These are phyloP conservation scores for Fukomys damarensis DNA, from an alignment of 2,113 vertebrate species.

Conservation along the genomic window DNA sequence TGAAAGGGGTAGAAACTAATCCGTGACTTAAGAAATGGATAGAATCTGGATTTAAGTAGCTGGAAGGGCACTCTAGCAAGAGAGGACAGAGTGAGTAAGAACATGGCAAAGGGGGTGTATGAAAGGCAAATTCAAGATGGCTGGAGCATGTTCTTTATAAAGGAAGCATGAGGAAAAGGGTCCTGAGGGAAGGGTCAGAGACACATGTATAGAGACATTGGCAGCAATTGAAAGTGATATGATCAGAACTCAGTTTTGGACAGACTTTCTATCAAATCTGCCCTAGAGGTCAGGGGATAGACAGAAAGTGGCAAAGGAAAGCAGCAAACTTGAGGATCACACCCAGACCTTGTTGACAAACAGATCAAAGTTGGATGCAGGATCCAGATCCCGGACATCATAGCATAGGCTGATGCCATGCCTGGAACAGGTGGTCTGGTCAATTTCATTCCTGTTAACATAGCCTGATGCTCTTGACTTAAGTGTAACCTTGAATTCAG, in stretches of 20 bases:
- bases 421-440: background rate
- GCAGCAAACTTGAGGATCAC: background rate
- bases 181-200: background rate
- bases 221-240: background rate
- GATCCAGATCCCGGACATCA: background rate
- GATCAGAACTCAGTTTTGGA: background rate
- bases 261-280: background rate
- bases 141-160: background rate
- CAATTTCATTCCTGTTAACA: background rate
- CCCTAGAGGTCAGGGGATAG: background rate
- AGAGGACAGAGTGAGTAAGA: background rate
- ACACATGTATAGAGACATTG: background rate
- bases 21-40: background rate
- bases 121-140: background rate
- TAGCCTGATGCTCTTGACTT: background rate
- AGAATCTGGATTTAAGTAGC: background rate
- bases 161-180: background rate
- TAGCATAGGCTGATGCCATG: background rate
- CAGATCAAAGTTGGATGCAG: background rate
- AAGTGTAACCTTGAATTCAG: background rate
- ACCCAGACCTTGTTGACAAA: background rate
- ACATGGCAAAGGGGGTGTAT: rapidly evolving
- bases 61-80: too few relatives aligned
- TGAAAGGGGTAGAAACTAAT: background rate
- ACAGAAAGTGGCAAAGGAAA: background rate